phyloP scores from a whole-genome alignment of 2,113 vertebrate genomes.

The Globicephala melas region DNA sequence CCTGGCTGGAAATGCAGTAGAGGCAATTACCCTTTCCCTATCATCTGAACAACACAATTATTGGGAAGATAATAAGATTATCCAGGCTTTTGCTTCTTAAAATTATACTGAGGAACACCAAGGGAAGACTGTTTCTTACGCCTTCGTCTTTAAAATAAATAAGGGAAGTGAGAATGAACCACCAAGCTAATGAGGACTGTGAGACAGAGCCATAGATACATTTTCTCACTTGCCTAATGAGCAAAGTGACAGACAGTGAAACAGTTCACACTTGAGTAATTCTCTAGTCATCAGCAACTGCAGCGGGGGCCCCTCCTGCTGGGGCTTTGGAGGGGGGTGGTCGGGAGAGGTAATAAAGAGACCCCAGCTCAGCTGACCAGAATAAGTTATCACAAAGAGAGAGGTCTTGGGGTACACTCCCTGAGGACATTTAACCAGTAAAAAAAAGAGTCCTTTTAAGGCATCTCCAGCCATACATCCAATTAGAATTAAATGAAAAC shows the following conservation, averaged over 20 bases:
- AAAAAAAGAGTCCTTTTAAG: conserved; percentile 80
- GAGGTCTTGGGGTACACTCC: conserved; percentile 80
- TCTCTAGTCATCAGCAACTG: conserved; percentile 82
- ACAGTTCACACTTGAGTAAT: conserved; percentile 86
- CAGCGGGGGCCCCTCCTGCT: conserved; percentile 56
- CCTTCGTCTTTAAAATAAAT: conserved; percentile 84
- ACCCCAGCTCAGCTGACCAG: conserved; percentile 74
- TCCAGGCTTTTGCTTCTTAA: conserved; percentile 78
- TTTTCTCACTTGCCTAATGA: conserved; percentile 87
- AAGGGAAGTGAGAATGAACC: conserved; percentile 78
- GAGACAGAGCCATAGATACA: conserved; percentile 82
- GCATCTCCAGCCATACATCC: conserved; percentile 77
- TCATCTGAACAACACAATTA: conserved; percentile 79
- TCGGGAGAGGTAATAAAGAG: conserved; percentile 76
- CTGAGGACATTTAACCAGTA: conserved; percentile 79
- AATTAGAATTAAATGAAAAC: conserved; percentile 84
- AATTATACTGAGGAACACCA: conserved; percentile 76
- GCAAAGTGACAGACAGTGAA: conserved; percentile 87
- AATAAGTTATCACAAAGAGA: conserved; percentile 85
- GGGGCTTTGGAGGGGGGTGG: conserved; percentile 61
- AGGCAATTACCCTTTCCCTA: conserved; percentile 62
- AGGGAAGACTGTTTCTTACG: conserved; percentile 73
- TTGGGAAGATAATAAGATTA: conserved; percentile 76
- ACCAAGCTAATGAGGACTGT: conserved; percentile 83
- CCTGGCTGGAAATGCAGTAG: conserved; percentile 32